Evolutionary conservation across 2,797 vertebrate species (phyloP).

Genomic region (Poecilia gillii): DNA sequence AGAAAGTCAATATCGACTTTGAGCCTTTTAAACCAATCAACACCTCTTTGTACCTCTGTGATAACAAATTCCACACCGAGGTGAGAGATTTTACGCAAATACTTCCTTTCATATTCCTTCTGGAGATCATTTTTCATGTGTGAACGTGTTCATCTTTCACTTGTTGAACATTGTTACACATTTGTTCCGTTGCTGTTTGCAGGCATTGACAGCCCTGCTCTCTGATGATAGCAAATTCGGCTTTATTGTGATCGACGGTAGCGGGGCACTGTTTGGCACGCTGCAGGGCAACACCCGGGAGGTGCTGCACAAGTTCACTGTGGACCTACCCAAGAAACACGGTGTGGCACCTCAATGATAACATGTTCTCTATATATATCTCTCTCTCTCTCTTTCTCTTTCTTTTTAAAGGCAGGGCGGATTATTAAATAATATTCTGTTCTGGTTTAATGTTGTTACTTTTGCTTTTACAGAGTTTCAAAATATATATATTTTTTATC

Average conservation of each 20-base stretch:
- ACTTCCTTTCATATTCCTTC: not conserved
- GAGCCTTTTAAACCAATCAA: constrained; percentile 99
- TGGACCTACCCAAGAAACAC: constrained; percentile 99
- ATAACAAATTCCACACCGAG: constrained; percentile 99
- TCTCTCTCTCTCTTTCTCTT: no score
- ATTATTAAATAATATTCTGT: not conserved
- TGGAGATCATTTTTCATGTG: not conserved
- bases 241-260: constrained; percentile 98
- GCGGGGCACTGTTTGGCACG: constrained; percentile 96
- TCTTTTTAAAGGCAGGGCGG: not conserved
- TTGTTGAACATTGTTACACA: constrained; percentile 20
- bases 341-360: constrained; percentile 77
- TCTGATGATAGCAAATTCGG: constrained; percentile 99
- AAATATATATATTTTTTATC: not conserved
- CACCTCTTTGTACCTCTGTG: constrained; percentile 98
- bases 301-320: constrained; percentile 99
- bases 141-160: not conserved
- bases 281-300: constrained; percentile 98
- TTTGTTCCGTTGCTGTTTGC: constrained; percentile 1
- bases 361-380: not conserved
- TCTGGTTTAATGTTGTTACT: not conserved
- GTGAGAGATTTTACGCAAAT: constrained; percentile 73
- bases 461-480: not conserved
- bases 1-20: constrained; percentile 99
- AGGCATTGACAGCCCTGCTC: constrained; percentile 96